A percentile compares a stretch with the other conserved stretches of the same genome.
Evolutionary conservation across 1,140 invertebrate species (phyloP).

Genomic region (Achatina immaculata): DNA sequence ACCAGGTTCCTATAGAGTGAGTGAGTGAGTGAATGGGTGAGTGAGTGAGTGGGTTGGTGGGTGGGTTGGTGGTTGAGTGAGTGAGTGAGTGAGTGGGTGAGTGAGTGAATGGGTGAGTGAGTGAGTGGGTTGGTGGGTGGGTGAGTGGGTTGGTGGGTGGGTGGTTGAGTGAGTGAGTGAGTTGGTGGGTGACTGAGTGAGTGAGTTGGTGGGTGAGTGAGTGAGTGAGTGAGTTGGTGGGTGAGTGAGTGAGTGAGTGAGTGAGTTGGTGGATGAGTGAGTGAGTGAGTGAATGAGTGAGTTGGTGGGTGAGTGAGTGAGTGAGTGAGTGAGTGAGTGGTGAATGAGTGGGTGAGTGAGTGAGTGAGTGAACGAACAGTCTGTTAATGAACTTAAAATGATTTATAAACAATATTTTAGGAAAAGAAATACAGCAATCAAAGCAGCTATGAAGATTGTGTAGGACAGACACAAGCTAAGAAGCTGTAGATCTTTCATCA

Average conservation of each 20-base stretch:
- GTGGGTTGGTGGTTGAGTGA: not conserved
- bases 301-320: too few relatives aligned
- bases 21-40: not conserved
- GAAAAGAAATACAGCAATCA: too few relatives aligned
- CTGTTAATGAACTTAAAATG: too few relatives aligned
- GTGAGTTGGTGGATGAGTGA: not conserved
- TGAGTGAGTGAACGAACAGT: too few relatives aligned
- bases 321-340: too few relatives aligned
- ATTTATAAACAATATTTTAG: too few relatives aligned
- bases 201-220: not conserved
- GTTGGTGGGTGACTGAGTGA: not conserved
- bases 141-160: not conserved
- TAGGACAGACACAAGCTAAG: too few relatives aligned
- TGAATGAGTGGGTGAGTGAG: too few relatives aligned
- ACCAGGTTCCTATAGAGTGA: too few relatives aligned
- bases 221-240: not conserved
- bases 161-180: not conserved
- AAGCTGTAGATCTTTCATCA: too few relatives aligned
- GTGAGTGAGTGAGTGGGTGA: conserved; percentile 2
- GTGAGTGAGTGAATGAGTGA: too few relatives aligned
- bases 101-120: not conserved
- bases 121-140: not conserved
- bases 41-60: not conserved
- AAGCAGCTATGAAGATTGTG: too few relatives aligned
- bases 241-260: not conserved